phyloP scores from a whole-genome alignment of 2,797 vertebrate species.

The Crax fasciolata region DNA sequence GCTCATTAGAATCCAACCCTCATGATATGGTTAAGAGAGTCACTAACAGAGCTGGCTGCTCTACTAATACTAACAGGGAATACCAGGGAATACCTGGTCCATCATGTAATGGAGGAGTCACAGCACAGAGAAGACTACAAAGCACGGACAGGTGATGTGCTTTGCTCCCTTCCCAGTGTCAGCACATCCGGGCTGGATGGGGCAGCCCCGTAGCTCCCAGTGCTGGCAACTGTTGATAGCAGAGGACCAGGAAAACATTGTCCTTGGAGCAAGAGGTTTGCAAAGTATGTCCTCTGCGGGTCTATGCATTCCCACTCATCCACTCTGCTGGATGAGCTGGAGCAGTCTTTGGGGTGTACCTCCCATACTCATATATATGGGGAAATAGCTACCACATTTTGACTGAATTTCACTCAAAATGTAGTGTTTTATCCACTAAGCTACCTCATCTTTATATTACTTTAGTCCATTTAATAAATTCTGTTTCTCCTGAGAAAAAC shows the following conservation, averaged over 20 bases:
- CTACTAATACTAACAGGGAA: neutral
- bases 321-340: neutral
- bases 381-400: neutral
- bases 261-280: neutral
- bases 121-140: neutral
- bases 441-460: neutral
- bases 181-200: neutral
- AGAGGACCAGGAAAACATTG: neutral
- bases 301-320: neutral
- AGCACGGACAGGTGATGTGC: fast-evolving
- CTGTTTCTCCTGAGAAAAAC: neutral
- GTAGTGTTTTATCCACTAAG: neutral
- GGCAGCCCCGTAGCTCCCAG: neutral
- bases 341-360: neutral
- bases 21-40: neutral
- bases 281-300: fast-evolving
- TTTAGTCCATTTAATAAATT: neutral
- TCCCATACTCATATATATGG: neutral
- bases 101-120: neutral
- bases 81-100: neutral
- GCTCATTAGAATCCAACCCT: fast-evolving
- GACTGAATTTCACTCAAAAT: neutral
- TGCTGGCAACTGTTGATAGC: neutral
- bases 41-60: neutral
- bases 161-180: neutral